A percentile compares a stretch with the other conserved stretches of the same genome.
Evolutionary conservation across 1,140 invertebrate species (phyloP).

Genomic region (Lucilia cuprina): DNA sequence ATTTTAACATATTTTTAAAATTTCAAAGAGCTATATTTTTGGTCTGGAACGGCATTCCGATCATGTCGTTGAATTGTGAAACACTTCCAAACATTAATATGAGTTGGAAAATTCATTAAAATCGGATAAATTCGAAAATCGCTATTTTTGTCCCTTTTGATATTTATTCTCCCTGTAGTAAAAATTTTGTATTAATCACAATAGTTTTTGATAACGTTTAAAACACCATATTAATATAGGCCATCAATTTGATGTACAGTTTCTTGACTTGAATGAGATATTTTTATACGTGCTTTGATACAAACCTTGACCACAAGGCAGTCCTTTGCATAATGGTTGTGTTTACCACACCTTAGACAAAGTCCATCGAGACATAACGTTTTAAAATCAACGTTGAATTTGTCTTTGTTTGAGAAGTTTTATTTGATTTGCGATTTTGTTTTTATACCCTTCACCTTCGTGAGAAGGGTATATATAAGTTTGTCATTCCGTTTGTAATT

Average conservation of each 20-base stretch:
- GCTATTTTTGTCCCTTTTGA: neutral
- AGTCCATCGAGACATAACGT: neutral
- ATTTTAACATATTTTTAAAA: no score
- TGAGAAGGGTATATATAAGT: no score
- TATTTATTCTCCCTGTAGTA: neutral
- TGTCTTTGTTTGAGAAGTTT: no score
- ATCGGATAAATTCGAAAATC: no score
- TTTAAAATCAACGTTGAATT: constrained; percentile 6
- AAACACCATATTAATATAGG: neutral
- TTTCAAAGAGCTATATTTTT: no score
- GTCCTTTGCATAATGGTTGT: neutral
- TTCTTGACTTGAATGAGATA: neutral
- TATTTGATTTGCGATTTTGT: neutral
- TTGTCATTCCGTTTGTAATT: no score
- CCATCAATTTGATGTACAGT: neutral
- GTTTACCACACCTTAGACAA: constrained; percentile 26
- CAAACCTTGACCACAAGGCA: neutral
- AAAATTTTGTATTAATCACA: neutral
- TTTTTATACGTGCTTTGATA: neutral
- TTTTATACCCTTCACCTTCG: no score
- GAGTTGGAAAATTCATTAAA: no score
- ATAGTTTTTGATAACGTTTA: neutral
- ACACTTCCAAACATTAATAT: no score
- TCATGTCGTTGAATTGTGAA: no score
- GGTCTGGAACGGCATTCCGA: no score